These are phyloP conservation scores for Tenthredo notha DNA, from an alignment of 2,888 invertebrate genomes.

Conservation along the genomic window DNA sequence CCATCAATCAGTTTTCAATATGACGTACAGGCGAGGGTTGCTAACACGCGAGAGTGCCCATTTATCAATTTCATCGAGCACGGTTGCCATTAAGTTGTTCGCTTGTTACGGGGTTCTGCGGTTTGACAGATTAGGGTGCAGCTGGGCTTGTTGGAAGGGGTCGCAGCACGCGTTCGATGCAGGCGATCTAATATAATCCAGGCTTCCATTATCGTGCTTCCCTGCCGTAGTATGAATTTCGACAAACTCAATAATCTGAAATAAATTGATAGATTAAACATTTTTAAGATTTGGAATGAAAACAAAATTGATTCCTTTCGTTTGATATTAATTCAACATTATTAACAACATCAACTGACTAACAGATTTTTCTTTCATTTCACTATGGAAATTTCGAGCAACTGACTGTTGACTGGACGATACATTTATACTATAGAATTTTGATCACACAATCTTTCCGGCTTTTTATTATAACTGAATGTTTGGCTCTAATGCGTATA, in stretches of 20 bases:
- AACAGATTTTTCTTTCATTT: background rate
- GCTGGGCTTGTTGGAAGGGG: background rate
- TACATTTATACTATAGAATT: too few relatives aligned
- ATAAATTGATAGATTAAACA: background rate
- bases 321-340: background rate
- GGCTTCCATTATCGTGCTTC: background rate
- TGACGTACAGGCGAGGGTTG: constrained; percentile 7
- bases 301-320: background rate
- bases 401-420: too few relatives aligned
- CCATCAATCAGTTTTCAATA: constrained; percentile 14
- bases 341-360: background rate
- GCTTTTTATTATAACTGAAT: background rate
- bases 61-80: constrained; percentile 37
- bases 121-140: constrained; percentile 41
- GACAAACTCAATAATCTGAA: background rate
- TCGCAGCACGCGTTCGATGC: background rate
- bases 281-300: background rate
- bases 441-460: too few relatives aligned
- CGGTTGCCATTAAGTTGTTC: constrained; percentile 34
- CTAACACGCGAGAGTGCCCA: constrained; percentile 1
- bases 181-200: background rate
- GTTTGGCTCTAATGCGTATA: background rate
- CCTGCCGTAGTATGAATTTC: background rate
- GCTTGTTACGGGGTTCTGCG: constrained; percentile 33
- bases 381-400: background rate